These are phyloP conservation scores for Megamerina dolium DNA, from an alignment of 2,888 invertebrate genomes.

Conservation along the genomic window DNA sequence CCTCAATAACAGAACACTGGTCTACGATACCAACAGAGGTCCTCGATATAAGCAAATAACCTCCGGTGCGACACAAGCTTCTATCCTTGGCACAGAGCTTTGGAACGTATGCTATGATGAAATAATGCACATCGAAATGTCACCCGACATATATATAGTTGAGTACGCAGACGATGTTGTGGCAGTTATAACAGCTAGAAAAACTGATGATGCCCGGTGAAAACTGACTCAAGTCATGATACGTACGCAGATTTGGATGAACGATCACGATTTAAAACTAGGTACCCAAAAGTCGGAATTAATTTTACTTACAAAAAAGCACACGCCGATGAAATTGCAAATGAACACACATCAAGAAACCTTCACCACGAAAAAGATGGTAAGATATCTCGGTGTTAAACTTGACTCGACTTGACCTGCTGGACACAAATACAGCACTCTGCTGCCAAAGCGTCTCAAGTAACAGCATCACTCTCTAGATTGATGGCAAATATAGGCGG, in stretches of 20 bases:
- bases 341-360: not conserved
- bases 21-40: not conserved
- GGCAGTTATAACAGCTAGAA: not conserved
- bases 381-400: not conserved
- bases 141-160: not conserved
- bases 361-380: not conserved
- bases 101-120: not conserved
- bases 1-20: not conserved
- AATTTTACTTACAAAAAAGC: not conserved
- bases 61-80: not conserved
- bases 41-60: not conserved
- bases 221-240: not conserved
- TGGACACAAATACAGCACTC: not conserved
- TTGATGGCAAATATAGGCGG: not conserved
- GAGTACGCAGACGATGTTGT: not conserved
- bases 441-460: not conserved
- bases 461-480: not conserved
- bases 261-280: not conserved
- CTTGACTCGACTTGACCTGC: not conserved
- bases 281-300: not conserved
- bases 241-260: not conserved
- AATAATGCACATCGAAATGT: not conserved
- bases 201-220: not conserved
- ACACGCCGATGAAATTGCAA: too few relatives aligned
- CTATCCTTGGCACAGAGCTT: not conserved